Evolutionary conservation across 2,113 vertebrate species (phyloP).

Genomic region (Psilopogon haemacephalus): DNA sequence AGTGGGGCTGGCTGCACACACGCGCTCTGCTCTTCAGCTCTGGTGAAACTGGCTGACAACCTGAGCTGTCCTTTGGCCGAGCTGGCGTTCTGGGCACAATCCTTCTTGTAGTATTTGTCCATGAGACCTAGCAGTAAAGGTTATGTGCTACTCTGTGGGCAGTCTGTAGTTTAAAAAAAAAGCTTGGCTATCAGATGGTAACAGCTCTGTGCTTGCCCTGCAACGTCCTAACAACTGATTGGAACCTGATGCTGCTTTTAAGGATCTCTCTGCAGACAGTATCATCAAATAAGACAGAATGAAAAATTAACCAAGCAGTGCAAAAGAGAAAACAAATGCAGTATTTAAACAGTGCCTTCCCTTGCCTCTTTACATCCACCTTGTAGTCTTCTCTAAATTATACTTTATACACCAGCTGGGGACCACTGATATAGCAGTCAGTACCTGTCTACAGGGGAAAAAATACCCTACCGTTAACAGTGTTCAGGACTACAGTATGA

Average conservation of each 20-base stretch:
- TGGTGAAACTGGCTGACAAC: not conserved
- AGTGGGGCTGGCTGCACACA: not conserved
- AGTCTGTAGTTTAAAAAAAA: conserved; percentile 3
- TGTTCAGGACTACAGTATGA: conserved; percentile 76
- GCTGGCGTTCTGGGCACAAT: not conserved
- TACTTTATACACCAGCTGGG: conserved; percentile 63
- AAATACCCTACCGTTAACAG: conserved; percentile 71
- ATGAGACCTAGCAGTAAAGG: not conserved
- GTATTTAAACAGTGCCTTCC: conserved; percentile 64
- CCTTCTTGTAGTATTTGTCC: not conserved
- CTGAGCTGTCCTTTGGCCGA: not conserved
- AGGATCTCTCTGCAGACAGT: not conserved
- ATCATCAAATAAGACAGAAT: conserved; percentile 55
- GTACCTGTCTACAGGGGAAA: conserved; percentile 60
- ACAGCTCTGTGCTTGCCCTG: not conserved
- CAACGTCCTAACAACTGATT: conserved; percentile 2
- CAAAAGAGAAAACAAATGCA: conserved; percentile 55
- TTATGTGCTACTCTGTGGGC: not conserved
- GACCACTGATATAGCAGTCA: conserved; percentile 55
- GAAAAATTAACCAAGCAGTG: conserved; percentile 65
- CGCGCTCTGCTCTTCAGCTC: not conserved
- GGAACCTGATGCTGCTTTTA: conserved; percentile 38
- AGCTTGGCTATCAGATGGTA: not conserved
- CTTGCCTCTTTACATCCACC: conserved; percentile 58
- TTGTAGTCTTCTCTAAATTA: conserved; percentile 52